These are phyloP conservation scores for Antedon bifida DNA, from an alignment of 35 echinoderm and acorn worm species.

Conservation along the genomic window DNA sequence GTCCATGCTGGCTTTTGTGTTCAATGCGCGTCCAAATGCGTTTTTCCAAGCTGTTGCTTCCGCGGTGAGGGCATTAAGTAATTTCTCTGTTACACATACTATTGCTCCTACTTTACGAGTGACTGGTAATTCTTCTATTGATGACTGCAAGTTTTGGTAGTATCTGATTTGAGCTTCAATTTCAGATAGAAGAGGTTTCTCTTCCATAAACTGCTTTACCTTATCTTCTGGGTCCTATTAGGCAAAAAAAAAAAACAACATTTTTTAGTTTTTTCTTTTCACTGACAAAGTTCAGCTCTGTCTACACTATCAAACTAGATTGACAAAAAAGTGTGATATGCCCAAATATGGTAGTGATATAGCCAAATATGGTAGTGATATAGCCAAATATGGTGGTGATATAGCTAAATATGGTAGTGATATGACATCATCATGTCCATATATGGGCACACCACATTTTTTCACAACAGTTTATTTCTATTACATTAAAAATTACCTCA, in stretches of 20 bases:
- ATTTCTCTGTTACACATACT: conserved; percentile 71
- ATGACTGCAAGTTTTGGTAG: conserved; percentile 54
- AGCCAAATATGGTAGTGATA: no score
- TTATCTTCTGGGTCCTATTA: conserved; percentile 74
- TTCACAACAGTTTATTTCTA: no score
- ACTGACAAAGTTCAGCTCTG: no score
- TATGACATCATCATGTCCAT: no score
- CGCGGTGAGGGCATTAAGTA: conserved; percentile 55
- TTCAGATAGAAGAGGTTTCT: conserved; percentile 59
- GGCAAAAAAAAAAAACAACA: background rate
- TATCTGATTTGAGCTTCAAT: conserved; percentile 92
- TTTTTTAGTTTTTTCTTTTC: background rate
- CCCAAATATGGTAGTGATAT: no score
- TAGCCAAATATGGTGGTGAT: no score
- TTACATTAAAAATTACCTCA: conserved; percentile 57
- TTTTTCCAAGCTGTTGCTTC: conserved; percentile 92
- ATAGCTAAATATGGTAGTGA: no score
- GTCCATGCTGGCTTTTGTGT: conserved; percentile 65
- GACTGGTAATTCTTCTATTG: conserved; percentile 53
- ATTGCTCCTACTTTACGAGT: conserved; percentile 70
- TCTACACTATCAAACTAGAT: no score
- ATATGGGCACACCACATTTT: no score
- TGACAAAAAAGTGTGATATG: no score
- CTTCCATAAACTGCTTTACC: conserved; percentile 88
- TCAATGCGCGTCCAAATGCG: conserved; percentile 78